Evolutionary conservation across 2,888 invertebrate species (phyloP), one percentile per base, ranked within the genome.

Genomic region (Dasypogon diadema): DNA sequence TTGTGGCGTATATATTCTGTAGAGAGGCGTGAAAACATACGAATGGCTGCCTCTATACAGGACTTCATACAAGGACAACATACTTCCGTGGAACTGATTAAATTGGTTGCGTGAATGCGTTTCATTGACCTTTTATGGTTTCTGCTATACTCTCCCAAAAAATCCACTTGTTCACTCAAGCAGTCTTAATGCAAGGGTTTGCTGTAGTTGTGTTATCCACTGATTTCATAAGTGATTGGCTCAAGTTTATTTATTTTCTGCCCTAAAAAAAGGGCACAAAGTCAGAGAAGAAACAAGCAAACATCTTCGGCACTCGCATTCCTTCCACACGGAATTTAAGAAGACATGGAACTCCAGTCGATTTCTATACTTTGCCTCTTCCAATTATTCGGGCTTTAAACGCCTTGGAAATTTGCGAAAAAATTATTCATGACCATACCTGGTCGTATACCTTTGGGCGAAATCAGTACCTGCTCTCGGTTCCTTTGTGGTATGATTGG

Each of bases 321-420:
- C 70, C n/a, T 70, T n/a, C 16, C 22, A 34, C n/a, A 8, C 12
- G 73, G 60, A 74, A 48, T 74, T 74, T 74, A 10, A 60, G n/a
- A n/a, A n/a, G 26, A 46, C 30, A 58, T 73, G 56, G 22, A 6
- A 14, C n/a, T n/a, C n/a, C 1, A 22, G 24, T 12, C 56, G n/a
- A n/a, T 37, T 22, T 30, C 24, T 63, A 48, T n/a, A n/a, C 72
- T 56, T 56, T 34, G 56, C 46, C 21, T 65, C 73, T 65, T 75
- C 65, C 75, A 75, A 77, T 77, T 77, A 77, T 77, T 75, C 63
- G 63, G 75, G n/a, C n/a, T 65, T 73, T 68, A 73, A 68, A 77
- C 51, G 75, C 56, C 75, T 58, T 34, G 56, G 42, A 77, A 72
- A 75, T 77, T 77, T 73, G 56, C 48, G 60, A 74, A 77, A 77